Evolutionary conservation across 2,113 vertebrate genomes (phyloP).

Genomic region (Bos indicus): DNA sequence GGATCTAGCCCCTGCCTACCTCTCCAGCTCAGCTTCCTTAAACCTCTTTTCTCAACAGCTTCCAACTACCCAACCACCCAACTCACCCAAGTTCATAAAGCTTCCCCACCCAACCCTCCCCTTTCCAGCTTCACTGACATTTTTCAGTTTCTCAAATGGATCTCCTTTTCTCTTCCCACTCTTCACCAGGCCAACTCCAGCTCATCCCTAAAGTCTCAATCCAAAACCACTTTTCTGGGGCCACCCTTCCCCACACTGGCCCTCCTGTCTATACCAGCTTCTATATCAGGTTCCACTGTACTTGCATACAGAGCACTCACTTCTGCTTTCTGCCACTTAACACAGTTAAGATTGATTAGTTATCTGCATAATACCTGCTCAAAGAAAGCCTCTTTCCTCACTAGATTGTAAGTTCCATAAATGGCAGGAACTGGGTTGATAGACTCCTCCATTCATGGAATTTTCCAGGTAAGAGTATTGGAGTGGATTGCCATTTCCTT

Average conservation of each 20-base stretch:
- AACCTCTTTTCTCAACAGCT: neutral
- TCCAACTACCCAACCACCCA: neutral
- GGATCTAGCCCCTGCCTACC: neutral
- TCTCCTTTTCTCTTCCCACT: neutral
- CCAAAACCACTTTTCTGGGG: neutral
- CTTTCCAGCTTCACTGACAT: neutral
- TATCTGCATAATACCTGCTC: neutral
- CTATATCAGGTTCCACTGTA: neutral
- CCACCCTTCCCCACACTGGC: neutral
- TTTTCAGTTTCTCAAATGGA: neutral
- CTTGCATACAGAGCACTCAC: neutral
- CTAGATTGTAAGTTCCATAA: neutral
- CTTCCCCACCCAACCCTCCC: neutral
- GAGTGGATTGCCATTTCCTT: too few species aligned
- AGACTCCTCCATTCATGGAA: too few species aligned
- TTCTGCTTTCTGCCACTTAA: neutral
- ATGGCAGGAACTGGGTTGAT: neutral
- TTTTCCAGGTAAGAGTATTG: too few species aligned
- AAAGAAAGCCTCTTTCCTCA: neutral
- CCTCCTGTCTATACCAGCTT: neutral
- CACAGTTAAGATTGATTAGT: neutral
- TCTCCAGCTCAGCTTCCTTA: neutral
- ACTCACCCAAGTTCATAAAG: neutral
- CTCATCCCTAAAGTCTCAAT: neutral
- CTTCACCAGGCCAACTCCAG: neutral